Evolutionary conservation across 2,113 vertebrate species (phyloP).

Genomic region (Hiodon tergisus): DNA sequence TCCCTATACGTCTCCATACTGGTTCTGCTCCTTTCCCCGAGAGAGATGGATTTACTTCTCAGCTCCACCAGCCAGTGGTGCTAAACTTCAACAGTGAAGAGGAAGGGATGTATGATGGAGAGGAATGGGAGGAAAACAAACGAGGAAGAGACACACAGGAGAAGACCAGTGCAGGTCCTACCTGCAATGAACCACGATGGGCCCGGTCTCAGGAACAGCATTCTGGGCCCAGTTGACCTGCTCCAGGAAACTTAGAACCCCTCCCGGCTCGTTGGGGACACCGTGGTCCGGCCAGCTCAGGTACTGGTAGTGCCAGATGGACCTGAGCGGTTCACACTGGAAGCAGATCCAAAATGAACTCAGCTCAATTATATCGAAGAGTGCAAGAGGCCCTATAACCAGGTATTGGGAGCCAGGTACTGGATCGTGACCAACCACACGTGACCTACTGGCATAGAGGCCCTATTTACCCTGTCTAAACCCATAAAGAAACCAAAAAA

Average conservation of each 20-base stretch:
- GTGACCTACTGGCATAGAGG: no score
- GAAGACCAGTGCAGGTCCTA: slow-evolving; percentile 37
- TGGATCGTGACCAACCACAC: no score
- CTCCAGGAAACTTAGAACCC: slow-evolving; percentile 76
- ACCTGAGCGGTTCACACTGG: slow-evolving; percentile 62
- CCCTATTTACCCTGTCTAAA: no score
- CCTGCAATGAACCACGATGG: slow-evolving; percentile 97
- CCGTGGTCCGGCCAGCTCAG: slow-evolving; percentile 83
- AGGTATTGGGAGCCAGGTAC: background rate
- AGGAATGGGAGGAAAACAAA: background rate
- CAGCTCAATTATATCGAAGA: background rate
- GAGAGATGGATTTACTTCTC: no score
- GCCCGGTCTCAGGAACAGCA: slow-evolving; percentile 75
- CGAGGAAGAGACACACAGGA: background rate
- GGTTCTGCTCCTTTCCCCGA: no score
- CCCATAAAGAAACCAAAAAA: no score
- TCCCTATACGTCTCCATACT: no score
- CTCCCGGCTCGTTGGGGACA: slow-evolving; percentile 76
- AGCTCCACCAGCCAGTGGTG: no score
- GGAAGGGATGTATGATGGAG: no score
- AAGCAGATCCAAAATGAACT: background rate
- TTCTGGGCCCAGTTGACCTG: slow-evolving; percentile 73
- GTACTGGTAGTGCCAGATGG: slow-evolving; percentile 82
- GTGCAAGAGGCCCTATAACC: background rate
- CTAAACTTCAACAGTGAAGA: no score